phyloP scores from a whole-genome alignment of 2,113 vertebrate genomes.

The Leuciscus idus region DNA sequence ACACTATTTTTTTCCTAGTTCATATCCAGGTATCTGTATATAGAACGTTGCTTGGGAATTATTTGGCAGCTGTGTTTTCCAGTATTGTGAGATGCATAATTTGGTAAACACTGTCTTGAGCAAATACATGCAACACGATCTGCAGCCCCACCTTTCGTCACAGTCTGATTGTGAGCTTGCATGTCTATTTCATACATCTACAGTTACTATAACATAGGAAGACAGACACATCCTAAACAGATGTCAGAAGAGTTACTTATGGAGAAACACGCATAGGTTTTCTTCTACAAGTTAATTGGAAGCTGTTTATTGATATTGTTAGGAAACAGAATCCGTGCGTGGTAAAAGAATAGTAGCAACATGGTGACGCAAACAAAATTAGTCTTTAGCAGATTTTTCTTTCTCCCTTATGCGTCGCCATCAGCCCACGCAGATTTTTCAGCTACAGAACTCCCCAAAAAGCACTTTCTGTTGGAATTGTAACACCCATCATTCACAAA shows the following conservation, averaged over 20 bases:
- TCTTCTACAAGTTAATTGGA: background rate
- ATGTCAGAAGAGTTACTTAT: conserved; percentile 55
- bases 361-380: conserved; percentile 53
- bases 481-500: background rate
- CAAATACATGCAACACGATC: conserved; percentile 63
- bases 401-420: background rate
- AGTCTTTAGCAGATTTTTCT: conserved; percentile 8
- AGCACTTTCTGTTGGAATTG: background rate
- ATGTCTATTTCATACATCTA: conserved; percentile 58
- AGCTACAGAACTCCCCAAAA: background rate
- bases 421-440: background rate
- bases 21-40: conserved; percentile 50
- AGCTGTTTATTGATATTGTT: conserved; percentile 7
- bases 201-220: conserved; percentile 56
- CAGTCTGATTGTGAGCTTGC: conserved; percentile 53
- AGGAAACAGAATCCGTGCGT: background rate
- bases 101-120: conserved; percentile 58
- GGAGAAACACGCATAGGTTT: conserved; percentile 50
- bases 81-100: conserved; percentile 44
- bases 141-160: conserved; percentile 57
- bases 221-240: conserved; percentile 62
- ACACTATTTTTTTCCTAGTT: background rate
- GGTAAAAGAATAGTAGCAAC: conserved; percentile 39
- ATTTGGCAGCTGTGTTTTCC: conserved; percentile 56
- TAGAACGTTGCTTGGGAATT: conserved; percentile 41